Conservation (phyloP, 2,888 invertebrate genomes). For the Proisotoma minuta region DNA sequence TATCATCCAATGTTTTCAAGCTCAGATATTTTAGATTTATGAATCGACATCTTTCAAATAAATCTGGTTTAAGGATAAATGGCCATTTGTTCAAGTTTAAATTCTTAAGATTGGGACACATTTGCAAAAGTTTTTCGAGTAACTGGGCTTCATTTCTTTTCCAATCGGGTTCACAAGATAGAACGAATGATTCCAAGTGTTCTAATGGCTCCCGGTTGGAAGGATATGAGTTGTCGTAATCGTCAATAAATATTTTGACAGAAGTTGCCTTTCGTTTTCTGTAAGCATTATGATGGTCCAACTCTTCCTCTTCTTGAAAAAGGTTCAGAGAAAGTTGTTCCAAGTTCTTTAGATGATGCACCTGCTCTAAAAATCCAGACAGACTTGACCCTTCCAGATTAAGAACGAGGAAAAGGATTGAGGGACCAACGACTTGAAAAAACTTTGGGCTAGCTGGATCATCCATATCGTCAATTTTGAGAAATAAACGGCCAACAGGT, state of each 20-base stretch:
- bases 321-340: slow-evolving; percentile 32
- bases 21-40: slow-evolving; percentile 22
- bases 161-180: slow-evolving; percentile 31
- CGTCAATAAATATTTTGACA: slow-evolving; percentile 26
- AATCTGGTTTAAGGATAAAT: slow-evolving; percentile 18
- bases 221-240: slow-evolving; percentile 18
- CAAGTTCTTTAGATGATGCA: slow-evolving; percentile 20
- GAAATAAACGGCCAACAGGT: slow-evolving; percentile 33
- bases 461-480: slow-evolving; percentile 29
- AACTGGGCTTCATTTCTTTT: slow-evolving; percentile 20
- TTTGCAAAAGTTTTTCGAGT: slow-evolving; percentile 20
- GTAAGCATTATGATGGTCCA: background rate
- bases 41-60: slow-evolving; percentile 16
- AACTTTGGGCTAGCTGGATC: slow-evolving; percentile 16
- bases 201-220: background rate
- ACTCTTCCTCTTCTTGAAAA: slow-evolving; percentile 11
- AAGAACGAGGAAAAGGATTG: slow-evolving; percentile 24
- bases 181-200: slow-evolving; percentile 26
- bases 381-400: slow-evolving; percentile 29
- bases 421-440: slow-evolving; percentile 27
- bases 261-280: background rate
- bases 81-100: slow-evolving; percentile 34
- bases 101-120: slow-evolving; percentile 28
- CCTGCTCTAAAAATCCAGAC: slow-evolving; percentile 15
- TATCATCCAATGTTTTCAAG: slow-evolving; percentile 7